phyloP scores from a whole-genome alignment of 1,140 invertebrate genomes.

The Phortica variegata region DNA sequence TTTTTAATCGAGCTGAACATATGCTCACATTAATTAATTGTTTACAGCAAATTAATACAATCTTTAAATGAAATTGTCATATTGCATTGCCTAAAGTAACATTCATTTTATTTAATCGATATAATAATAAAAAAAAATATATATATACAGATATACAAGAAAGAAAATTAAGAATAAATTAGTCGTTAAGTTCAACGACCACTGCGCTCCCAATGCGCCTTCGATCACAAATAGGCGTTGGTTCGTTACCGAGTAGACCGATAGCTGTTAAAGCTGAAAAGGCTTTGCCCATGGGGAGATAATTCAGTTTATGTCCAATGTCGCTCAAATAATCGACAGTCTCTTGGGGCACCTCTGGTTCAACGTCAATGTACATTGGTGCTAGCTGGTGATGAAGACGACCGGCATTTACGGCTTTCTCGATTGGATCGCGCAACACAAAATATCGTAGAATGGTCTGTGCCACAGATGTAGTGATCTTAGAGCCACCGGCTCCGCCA shows the following conservation, averaged over 20 bases:
- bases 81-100: too few species aligned
- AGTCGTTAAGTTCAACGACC: slow-evolving; percentile 51
- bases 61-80: too few species aligned
- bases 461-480: slow-evolving; percentile 82
- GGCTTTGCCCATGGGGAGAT: slow-evolving; percentile 55
- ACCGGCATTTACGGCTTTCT: slow-evolving; percentile 77
- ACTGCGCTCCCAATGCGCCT: slow-evolving; percentile 59
- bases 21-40: too few species aligned
- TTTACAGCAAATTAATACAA: too few species aligned
- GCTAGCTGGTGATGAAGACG: slow-evolving; percentile 91
- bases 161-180: too few species aligned
- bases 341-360: slow-evolving; percentile 38
- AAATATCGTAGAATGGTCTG: slow-evolving; percentile 72
- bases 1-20: too few species aligned
- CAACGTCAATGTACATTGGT: slow-evolving; percentile 73
- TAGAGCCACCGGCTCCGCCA: slow-evolving; percentile 89
- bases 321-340: slow-evolving; percentile 37
- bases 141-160: too few species aligned
- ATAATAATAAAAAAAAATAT: too few species aligned
- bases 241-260: slow-evolving; percentile 43
- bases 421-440: slow-evolving; percentile 72
- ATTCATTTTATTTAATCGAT: too few species aligned
- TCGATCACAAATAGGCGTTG: slow-evolving; percentile 55
- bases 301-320: slow-evolving; percentile 58
- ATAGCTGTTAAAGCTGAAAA: slow-evolving; percentile 60